A percentile compares a stretch with the other conserved stretches of the same genome.
These are phyloP conservation scores for Coryphaenoides rupestris DNA, from an alignment of 2,113 vertebrate species.

Conservation along the genomic window DNA sequence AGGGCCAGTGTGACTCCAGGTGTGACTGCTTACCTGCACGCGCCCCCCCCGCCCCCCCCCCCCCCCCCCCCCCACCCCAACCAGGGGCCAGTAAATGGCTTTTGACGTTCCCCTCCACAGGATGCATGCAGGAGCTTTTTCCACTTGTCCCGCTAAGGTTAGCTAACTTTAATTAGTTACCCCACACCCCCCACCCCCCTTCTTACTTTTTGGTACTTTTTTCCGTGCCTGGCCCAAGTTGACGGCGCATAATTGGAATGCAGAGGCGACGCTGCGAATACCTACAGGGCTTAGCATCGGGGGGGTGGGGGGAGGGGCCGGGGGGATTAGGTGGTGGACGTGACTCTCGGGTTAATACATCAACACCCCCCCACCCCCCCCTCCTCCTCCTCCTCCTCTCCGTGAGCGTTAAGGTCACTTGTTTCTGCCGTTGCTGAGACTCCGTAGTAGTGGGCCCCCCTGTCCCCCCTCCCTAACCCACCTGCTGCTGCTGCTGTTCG, in stretches of 20 bases:
- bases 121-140: slow-evolving; percentile 50
- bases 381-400: too few relatives aligned
- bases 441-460: slow-evolving; percentile 13
- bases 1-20: slow-evolving; percentile 51
- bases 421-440: slow-evolving; percentile 16
- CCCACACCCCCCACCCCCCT: slow-evolving; percentile 14
- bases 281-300: slow-evolving; percentile 20
- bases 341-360: slow-evolving; percentile 15
- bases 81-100: slow-evolving; percentile 41
- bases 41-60: too few relatives aligned
- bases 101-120: slow-evolving; percentile 40
- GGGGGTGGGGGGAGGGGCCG: too few relatives aligned
- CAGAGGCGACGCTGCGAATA: slow-evolving; percentile 16
- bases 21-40: slow-evolving; percentile 60
- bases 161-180: slow-evolving; percentile 64
- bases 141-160: slow-evolving; percentile 54
- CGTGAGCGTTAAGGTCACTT: slow-evolving; percentile 9
- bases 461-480: slow-evolving; percentile 24
- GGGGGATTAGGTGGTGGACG: slow-evolving; percentile 4
- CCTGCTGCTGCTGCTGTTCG: slow-evolving; percentile 24
- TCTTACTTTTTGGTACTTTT: slow-evolving; percentile 41
- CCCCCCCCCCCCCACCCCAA: too few relatives aligned
- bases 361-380: slow-evolving; percentile 11
- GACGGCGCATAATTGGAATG: slow-evolving; percentile 32
- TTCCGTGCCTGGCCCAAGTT: slow-evolving; percentile 40